Evolutionary conservation across 2,113 vertebrate species (phyloP), one percentile per base, ranked within the genome.

Genomic region (Scomber colias): DNA sequence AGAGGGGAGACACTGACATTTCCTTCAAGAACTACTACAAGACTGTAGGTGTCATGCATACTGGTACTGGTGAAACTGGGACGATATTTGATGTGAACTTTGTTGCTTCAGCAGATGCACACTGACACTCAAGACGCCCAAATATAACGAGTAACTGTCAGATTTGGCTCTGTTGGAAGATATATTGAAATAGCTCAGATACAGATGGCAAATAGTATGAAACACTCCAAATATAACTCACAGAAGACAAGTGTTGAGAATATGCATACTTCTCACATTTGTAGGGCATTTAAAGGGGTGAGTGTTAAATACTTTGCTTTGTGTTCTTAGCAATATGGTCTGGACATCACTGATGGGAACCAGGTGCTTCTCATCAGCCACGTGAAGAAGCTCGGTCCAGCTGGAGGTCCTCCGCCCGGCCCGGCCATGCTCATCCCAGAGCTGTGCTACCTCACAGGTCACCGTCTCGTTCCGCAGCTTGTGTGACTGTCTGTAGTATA

Each of bases 391-490:
- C 75, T 11, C 46, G 91, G 92, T 10, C 93, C 94, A 3, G 24
- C 93, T 0, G 94, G 94, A 11, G 95, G 27, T 4, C 66, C 84
- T 0, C 71, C 95, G 15, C 83, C 91, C 0, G 96, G 96, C 17
- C 95, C 97, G 0, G 94, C 96, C 24, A 82, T 96, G 92, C 96
- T 99, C 1, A 90, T 99, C 60, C 97, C 98, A 2, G 98, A 99
- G 72, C 94, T 99, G 53, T 99, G 98, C 93, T 98, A 95, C 77
- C 93, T 98, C 0, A 99, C 98, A 94, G 98, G 98, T 98, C 14
- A 67, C 3, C 0, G 1, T 14, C 6, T 3, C 11, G 10, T 15
- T 65, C 11, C 62, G 8, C 15, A 30, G 3, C 8, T 40, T 21
- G 12, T 72, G 57, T 27, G 0, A 5, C 1, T 16, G 17, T 19